Evolutionary conservation across 64 coral and sea anemone species (phyloP).

Genomic region (Stichodactyla helianthus): DNA sequence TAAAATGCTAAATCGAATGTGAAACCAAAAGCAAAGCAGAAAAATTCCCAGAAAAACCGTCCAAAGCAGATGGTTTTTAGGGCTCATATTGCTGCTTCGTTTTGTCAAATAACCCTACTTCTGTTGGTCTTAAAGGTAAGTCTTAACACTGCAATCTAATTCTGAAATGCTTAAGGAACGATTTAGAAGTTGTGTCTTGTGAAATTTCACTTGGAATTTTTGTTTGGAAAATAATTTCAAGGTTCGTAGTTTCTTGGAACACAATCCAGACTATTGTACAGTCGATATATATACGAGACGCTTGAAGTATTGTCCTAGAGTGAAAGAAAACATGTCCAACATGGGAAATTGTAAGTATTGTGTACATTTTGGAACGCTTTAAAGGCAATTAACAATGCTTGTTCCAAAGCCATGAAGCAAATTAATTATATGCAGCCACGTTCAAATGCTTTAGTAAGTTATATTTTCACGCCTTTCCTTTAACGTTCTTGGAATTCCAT

Average conservation of each 20-base stretch:
- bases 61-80: background rate
- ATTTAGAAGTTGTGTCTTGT: background rate
- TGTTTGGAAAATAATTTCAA: background rate
- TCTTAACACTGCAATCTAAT: background rate
- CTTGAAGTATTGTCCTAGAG: background rate
- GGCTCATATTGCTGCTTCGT: background rate
- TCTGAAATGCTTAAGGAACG: background rate
- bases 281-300: background rate
- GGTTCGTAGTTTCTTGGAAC: background rate
- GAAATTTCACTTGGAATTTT: background rate
- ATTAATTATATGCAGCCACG: no score
- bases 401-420: no score
- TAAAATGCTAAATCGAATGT: slow-evolving; percentile 4
- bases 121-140: background rate
- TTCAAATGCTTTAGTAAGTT: no score
- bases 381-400: no score
- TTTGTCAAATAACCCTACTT: background rate
- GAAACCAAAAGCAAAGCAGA: background rate
- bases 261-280: background rate
- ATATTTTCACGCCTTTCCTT: no score
- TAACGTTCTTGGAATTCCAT: no score
- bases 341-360: background rate
- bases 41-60: background rate
- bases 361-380: no score
- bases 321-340: background rate